Evolutionary conservation across 2,888 invertebrate species (phyloP).

Genomic region (Andrena fulva): DNA sequence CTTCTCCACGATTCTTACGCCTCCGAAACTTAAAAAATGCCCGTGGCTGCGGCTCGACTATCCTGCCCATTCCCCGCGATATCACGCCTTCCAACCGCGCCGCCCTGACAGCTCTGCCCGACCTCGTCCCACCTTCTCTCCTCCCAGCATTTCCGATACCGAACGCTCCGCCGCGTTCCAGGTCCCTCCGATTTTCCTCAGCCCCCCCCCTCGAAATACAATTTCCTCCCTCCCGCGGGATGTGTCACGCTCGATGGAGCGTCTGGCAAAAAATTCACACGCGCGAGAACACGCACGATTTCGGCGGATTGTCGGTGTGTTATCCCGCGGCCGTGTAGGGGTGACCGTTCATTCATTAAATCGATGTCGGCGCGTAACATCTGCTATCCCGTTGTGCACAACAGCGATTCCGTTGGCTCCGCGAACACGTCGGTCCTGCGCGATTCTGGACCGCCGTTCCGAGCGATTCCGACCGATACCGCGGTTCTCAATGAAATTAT

Average conservation of each 20-base stretch:
- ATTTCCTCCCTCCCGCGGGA: constrained; percentile 31
- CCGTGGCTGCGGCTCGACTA: constrained; percentile 37
- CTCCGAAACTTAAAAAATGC: constrained; percentile 51
- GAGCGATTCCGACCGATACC: neutral
- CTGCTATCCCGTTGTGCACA: constrained; percentile 64
- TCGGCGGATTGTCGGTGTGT: constrained; percentile 73
- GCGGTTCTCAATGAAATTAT: constrained; percentile 5
- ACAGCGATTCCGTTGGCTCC: constrained; percentile 45
- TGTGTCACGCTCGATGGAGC: constrained; percentile 52
- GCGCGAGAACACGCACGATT: constrained; percentile 49
- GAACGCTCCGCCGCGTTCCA: constrained; percentile 17
- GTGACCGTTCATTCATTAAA: constrained; percentile 79
- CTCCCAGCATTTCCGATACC: constrained; percentile 36
- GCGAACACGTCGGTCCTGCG: constrained; percentile 44
- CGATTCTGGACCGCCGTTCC: constrained; percentile 24
- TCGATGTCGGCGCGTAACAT: constrained; percentile 78
- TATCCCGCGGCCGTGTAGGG: constrained; percentile 64
- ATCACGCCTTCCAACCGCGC: constrained; percentile 25
- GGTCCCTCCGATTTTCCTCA: constrained; percentile 23
- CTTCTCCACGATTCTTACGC: constrained; percentile 49
- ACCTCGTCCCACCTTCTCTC: constrained; percentile 29
- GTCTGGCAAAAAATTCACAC: constrained; percentile 53
- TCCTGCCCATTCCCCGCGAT: constrained; percentile 15
- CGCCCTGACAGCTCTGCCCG: constrained; percentile 44
- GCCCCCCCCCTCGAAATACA: constrained; percentile 15